Base-by-base conservation (phyloP, 64 coral and sea anemone species). In the Platygyra sinensis region DNA sequence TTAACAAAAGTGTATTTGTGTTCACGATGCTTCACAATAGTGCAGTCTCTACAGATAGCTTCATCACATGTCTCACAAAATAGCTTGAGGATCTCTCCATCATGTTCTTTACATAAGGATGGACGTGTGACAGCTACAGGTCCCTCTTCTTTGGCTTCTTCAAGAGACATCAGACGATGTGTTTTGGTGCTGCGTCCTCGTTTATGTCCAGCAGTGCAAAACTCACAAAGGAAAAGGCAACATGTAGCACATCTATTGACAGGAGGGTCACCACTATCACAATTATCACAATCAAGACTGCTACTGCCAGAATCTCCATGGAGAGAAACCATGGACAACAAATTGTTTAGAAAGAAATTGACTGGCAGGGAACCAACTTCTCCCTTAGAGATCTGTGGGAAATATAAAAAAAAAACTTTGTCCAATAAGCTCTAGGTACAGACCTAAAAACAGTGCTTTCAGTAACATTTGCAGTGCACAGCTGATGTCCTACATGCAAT, bases 301-400 rank as follows among this genome's bases (percentile, higher is more conserved):
- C 33, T 22, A 4, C 31, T 20, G 4, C 18, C 38, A 10, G 33
- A 76, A 22, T 75, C 73, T 75, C 31, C 32, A 36, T 46, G 74
- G 22, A 76, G 74, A 46, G 74, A 15, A 76, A 76, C 74, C 74
- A 49, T 5, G 12, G 74, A 76, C 18, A 76, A 49, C 46, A 76
- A 46, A 39, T 76, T 76, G 74, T 76, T 76, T 4, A 76, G 14
- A 22, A 76, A 76, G 74, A 76, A 76, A 76, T 76, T 76, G 38
- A 24, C 74, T 46, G 74, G 74, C 38, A 76, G 74, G 12, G 36
- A 76, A 76, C 46, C 73, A 75, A 75, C 30, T 75, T 75, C 2
- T 18, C 31, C 30, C 0, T 75, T 2, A 19, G 73, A 33, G 38
- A 75, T 75, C 36, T 42, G 73, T 25, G 10, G 6, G 69, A 10